Base-by-base conservation (phyloP, 2,797 vertebrate species). In the Malurus leucopterus region DNA sequence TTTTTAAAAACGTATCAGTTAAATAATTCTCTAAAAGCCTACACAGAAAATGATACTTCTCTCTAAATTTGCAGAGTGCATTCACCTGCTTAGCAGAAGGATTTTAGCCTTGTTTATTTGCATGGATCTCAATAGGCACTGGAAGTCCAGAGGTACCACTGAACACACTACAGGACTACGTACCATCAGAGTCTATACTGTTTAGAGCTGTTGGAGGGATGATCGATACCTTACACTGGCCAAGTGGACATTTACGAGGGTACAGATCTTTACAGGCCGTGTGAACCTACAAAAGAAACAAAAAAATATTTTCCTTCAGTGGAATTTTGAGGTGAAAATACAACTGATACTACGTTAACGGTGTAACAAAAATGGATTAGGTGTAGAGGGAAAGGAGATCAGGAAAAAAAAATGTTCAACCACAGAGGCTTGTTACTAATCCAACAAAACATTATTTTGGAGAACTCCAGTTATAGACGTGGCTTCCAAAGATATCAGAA, bases 121-220 rank as follows among this genome's bases (percentile, higher is more conserved):
- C 4, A 78, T 5, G 44, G 49, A 55, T 58, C 36, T 74, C 76
- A 83, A 15, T 3, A 88, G 26, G 51, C 41, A 65, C 44, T 64
- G 51, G 44, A 77, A 80, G 47, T 36, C 47, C 82, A 86, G 67
- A 86, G 57, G 46, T 40, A 71, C 26, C 34, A 58, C 75, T 50
- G 73, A 57, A 67, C 53, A 75, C 43, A 40, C 59, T 14, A 61
- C 63, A 65, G 89, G 30, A 57, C 81, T 93, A 97, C 98, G 40
- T 98, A 99, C 99, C 99, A 68, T 99, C 99, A 13, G 99, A 99
- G 96, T 99, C 99, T 83, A 99, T 99, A 97, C 99, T 99, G 97
- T 99, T 99, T 88, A 99, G 98, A 23, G 99, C 98, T 29, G 99
- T 99, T n/a, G 99, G 99, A 73, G 99, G 99, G 93, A 99, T 99